These are phyloP conservation scores for Cochlearius cochlearius DNA, from an alignment of 2,113 vertebrate genomes.

Conservation along the genomic window DNA sequence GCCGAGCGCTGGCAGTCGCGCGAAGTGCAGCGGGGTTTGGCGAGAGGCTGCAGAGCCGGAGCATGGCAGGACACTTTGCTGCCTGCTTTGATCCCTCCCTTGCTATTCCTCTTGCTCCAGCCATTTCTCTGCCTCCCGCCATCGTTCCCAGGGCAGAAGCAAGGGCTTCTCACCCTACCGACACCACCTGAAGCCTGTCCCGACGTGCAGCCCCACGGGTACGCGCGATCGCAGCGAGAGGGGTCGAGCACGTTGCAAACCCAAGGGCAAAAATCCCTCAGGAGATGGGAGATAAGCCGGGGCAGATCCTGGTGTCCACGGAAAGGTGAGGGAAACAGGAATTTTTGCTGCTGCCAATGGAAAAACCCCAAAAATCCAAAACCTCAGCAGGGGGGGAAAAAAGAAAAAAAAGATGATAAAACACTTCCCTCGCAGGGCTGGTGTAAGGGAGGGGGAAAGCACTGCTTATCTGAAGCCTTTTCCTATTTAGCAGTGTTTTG, in stretches of 20 bases:
- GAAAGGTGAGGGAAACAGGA: neutral
- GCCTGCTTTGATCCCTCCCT: neutral
- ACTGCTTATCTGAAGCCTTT: neutral
- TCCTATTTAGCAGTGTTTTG: neutral
- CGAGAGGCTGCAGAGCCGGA: neutral
- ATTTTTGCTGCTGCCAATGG: neutral
- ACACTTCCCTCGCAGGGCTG: neutral
- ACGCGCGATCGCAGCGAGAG: fast-evolving
- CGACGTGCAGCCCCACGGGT: fast-evolving
- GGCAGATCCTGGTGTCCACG: neutral
- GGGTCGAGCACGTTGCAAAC: neutral
- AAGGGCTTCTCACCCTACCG: neutral
- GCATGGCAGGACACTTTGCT: neutral
- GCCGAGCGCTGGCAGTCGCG: fast-evolving
- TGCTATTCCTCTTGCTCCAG: neutral
- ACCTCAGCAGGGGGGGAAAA: neutral
- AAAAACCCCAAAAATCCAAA: neutral
- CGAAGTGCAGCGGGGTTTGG: neutral
- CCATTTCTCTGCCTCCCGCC: neutral
- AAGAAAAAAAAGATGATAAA: neutral
- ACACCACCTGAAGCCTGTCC: neutral
- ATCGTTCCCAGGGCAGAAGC: neutral
- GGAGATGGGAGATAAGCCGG: neutral
- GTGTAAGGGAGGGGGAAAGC: neutral
- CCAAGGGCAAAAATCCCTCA: neutral